Base-by-base conservation (phyloP, 1,140 invertebrate species). In the Luehdorfia chinensis region DNA sequence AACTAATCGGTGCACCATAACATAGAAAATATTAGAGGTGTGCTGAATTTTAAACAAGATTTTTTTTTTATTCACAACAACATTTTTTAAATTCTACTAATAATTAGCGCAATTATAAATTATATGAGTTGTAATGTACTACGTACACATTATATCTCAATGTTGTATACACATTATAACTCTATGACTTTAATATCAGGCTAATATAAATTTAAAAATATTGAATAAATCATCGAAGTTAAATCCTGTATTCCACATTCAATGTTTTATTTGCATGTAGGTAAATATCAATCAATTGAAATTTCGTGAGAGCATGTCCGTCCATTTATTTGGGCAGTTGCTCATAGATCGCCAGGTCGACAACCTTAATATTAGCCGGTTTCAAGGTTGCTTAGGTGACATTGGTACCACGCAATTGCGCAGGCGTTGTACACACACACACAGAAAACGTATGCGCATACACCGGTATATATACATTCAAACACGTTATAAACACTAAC, bases 331-430 rank as follows among this genome's bases (percentile, higher is more conserved):
- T 2, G 8, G 5, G 14, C 4, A n/a, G 33, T 21, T 21, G 33
- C 18, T 47, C 39, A 47, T 52, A 68, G 50, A 61, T 41, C 30
- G 16, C 6, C 15, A 54, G 69, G 69, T 75, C 72, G 68, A 51
- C 37, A 59, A 65, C 66, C 64, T 65, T 41, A 52, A 67, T 55
- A 66, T 64, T 62, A 59, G 50, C 55, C 53, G 49, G 47, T 33
- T 53, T 34, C 62, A 75, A 73, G 66, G 69, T 75, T 59, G 58
- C 48, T 28, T 50, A 56, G 62, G 63, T 66, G 66, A 75, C 69
- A 67, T 67, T 71, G n/a, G 67, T 55, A 60, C 32, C 45, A 50
- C 14, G 31, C 21, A 19, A 34, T 41, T 68, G 66, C 72, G 66
- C 68, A 48, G 56, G 64, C 71, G 68, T 19, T 49, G 39, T 31